Evolutionary conservation across 2,888 invertebrate species (phyloP).

Genomic region (Drosophila eohydei): DNA sequence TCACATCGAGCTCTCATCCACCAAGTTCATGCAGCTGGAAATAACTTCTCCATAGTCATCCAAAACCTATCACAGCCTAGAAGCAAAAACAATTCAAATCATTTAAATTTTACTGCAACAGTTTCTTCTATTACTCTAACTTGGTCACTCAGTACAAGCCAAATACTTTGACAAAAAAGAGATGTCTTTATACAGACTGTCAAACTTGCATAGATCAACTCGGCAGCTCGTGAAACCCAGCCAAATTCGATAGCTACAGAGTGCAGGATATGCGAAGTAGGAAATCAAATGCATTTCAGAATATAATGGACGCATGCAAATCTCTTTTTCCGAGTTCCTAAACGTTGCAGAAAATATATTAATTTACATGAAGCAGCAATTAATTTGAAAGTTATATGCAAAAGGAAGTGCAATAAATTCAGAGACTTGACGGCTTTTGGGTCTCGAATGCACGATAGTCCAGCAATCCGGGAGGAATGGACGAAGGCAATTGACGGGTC

Average conservation of each 20-base stretch:
- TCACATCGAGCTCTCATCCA: no score
- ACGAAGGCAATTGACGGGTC: conserved; percentile 23
- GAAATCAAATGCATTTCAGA: neutral
- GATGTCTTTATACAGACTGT: neutral
- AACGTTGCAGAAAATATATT: conserved; percentile 59
- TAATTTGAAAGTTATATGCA: conserved; percentile 72
- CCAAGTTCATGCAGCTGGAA: no score
- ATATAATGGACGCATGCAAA: neutral
- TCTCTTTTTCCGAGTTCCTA: conserved; percentile 3
- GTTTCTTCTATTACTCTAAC: no score
- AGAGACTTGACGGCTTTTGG: conserved; percentile 52
- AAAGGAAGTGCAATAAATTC: conserved; percentile 74
- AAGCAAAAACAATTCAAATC: no score
- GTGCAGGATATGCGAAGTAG: neutral
- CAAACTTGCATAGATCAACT: no score
- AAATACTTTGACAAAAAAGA: neutral
- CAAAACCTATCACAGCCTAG: no score
- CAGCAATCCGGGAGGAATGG: conserved; percentile 4
- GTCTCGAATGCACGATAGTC: conserved; percentile 10
- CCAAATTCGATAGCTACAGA: neutral
- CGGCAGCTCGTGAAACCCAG: neutral
- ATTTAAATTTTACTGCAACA: no score
- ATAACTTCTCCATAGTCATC: no score
- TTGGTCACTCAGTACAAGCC: no score
- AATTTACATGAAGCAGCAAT: conserved; percentile 67